These are phyloP conservation scores for Gryon sp. DNA, from an alignment of 1,140 invertebrate genomes.

Conservation along the genomic window DNA sequence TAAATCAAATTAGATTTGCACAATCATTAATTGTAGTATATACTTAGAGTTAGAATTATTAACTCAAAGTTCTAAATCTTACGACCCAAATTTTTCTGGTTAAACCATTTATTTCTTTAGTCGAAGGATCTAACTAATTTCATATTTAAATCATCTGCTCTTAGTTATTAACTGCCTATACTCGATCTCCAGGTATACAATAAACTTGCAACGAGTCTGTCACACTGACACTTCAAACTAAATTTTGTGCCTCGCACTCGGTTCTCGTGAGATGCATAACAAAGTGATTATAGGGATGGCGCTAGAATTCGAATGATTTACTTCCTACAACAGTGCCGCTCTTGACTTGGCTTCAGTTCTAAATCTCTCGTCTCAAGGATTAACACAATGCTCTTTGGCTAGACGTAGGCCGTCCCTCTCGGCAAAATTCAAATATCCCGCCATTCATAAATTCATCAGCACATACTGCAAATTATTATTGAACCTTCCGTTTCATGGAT, in stretches of 20 bases:
- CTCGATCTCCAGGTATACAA: no score
- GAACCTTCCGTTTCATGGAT: constrained; percentile 29
- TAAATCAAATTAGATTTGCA: no score
- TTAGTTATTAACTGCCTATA: constrained; percentile 26
- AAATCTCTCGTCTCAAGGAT: constrained; percentile 70
- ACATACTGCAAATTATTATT: constrained; percentile 68
- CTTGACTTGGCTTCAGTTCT: constrained; percentile 64
- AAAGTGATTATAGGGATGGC: constrained; percentile 74
- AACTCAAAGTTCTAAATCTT: constrained; percentile 7
- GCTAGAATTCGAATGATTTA: constrained; percentile 74
- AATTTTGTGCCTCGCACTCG: constrained; percentile 35
- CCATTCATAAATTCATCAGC: constrained; percentile 76
- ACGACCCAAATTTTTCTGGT: not conserved
- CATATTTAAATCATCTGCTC: constrained; percentile 43
- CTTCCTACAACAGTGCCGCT: constrained; percentile 57
- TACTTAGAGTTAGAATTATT: no score
- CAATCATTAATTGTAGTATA: no score
- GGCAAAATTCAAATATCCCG: constrained; percentile 74
- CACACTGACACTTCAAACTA: constrained; percentile 45
- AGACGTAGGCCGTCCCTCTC: constrained; percentile 70
- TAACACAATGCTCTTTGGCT: constrained; percentile 53
- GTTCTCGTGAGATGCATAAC: constrained; percentile 51
- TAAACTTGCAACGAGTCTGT: no score
- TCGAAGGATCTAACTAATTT: constrained; percentile 18
- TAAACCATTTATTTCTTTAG: constrained; percentile 1